Evolutionary conservation across 2,113 vertebrate species (phyloP), one percentile per base, ranked within the genome.

Genomic region (Etheostoma spectabile): DNA sequence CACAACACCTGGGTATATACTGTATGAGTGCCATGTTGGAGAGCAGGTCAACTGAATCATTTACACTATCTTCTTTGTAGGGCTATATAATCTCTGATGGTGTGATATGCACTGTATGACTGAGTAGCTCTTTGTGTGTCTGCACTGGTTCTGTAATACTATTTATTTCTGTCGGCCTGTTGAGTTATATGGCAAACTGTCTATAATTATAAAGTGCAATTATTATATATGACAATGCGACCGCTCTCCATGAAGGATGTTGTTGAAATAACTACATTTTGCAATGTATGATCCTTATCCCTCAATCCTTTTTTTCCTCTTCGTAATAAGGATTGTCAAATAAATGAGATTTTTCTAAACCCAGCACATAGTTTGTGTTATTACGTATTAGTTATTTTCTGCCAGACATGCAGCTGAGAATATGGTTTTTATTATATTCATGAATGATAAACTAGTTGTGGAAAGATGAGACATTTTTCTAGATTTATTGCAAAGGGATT

Each of bases 141-240:
- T 89, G 89, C 88, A 80, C 82, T 91, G 87, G 82, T 86, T 92
- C 71, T 79, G 79, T 89, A 70, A 83, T 76, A 76, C 75, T 93
- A 88, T 91, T 93, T 90, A 90, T 93, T 91, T 91, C 79, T 79
- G 84, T 91, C 42, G n/a, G 75, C 86, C 82, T 89, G 83, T 82
- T 88, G 85, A 86, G 67, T 82, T 84, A 84, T 79, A 88, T 77
- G 82, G 77, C 81, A 88, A 91, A 89, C 79, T 82, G 90, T 92
- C 91, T 85, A 94, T 88, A 81, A 92, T 93, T 93, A 93, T 93
- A 85, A 95, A 95, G 94, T 95, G 94, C 95, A 95, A 94, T 95
- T 95, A 95, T 94, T 89, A 90, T 91, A 92, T 89, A 90, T 84
- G 79, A 86, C 89, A 78, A 93, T 84, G 91, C 88, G 88, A 92